Base-by-base conservation (phyloP, 2,888 invertebrate species). In the Mesopsocus fuscifrons region DNA sequence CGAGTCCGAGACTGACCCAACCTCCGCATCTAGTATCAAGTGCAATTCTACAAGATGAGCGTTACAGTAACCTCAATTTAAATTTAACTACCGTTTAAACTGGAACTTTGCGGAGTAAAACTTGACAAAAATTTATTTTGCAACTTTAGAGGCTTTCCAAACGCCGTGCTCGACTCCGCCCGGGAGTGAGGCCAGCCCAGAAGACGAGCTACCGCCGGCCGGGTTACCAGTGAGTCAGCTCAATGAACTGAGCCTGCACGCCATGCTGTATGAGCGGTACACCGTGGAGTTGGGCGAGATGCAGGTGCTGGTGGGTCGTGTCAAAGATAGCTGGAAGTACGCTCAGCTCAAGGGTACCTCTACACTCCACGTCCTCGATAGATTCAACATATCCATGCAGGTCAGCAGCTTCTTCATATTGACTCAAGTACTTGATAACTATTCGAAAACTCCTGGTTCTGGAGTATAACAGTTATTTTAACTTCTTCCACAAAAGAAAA, bases 131-230 rank as follows among this genome's bases (percentile, higher is more conserved):
- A n/a, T n/a, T n/a, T n/a, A n/a, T n/a, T n/a, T n/a, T n/a, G n/a
- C n/a, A n/a, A n/a, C n/a, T n/a, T n/a, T 53, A 62, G 76, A 82
- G 57, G 72, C 71, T 55, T 83, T 78, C 61, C 68, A 79, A 65
- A 88, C 87, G 8, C 87, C 87, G 18, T 87, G 85, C 55, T 84
- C 85, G 6, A 85, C 87, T 11, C 87, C 87, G 18, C 85, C 83
- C 5, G 83, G 77, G 18, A 81, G 80, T 54, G 71, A 75, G 60
- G 74, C 72, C 51, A 81, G 79, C 53, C 48, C 34, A 41, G 48
- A 41, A 47, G 50, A 30, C 44, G 48, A 40, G 33, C n/a, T n/a
- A n/a, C 44, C 43, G 64, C 65, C 57, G 55, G 68, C 59, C 0
- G 66, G 62, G 44, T 63, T 63, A 5, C 61, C 58, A 33, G 64